A percentile compares a stretch with the other conserved stretches of the same genome.
phyloP scores from a whole-genome alignment of 2,797 vertebrate species.

The Odontamblyopus rebecca region DNA sequence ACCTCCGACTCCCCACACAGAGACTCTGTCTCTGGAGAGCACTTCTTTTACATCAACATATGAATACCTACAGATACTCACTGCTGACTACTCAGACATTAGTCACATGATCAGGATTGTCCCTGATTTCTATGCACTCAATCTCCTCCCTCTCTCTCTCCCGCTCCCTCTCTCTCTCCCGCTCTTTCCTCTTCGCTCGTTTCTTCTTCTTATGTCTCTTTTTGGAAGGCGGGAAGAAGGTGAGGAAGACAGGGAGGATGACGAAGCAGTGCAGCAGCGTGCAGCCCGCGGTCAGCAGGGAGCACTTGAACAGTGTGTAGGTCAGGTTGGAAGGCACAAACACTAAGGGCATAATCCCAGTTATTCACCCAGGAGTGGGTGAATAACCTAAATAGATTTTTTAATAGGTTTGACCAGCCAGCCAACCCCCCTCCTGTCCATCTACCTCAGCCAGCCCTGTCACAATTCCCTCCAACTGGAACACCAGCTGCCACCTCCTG shows the following conservation, averaged over 20 bases:
- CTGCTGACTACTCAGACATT: slow-evolving; percentile 85
- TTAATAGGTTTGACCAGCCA: too few species aligned
- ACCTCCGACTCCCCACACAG: slow-evolving; percentile 48
- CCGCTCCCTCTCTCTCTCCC: slow-evolving; percentile 85
- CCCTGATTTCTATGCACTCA: slow-evolving; percentile 98
- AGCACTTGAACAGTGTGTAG: slow-evolving; percentile 99
- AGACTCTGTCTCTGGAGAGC: slow-evolving; percentile 50
- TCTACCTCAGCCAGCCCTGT: too few species aligned
- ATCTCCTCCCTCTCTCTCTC: slow-evolving; percentile 91
- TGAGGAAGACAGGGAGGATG: slow-evolving; percentile 98
- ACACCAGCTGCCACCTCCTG: too few species aligned
- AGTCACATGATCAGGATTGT: slow-evolving; percentile 97
- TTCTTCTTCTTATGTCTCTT: slow-evolving; percentile 99
- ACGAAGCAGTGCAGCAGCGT: slow-evolving; percentile 98
- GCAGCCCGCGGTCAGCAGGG: slow-evolving; percentile 93
- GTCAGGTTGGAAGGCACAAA: slow-evolving; percentile 99
- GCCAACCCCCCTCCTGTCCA: slow-evolving; percentile 90
- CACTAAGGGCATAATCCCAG: slow-evolving; percentile 96
- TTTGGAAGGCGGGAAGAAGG: slow-evolving; percentile 98
- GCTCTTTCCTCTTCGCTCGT: slow-evolving; percentile 94
- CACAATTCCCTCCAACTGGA: too few species aligned
- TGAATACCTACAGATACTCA: slow-evolving; percentile 30
- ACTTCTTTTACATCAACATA: slow-evolving; percentile 53
- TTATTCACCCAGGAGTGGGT: slow-evolving; percentile 95
- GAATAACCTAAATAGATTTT: too few species aligned